These are phyloP conservation scores for Arvicanthis niloticus DNA, from an alignment of 2,113 vertebrate genomes.

Conservation along the genomic window DNA sequence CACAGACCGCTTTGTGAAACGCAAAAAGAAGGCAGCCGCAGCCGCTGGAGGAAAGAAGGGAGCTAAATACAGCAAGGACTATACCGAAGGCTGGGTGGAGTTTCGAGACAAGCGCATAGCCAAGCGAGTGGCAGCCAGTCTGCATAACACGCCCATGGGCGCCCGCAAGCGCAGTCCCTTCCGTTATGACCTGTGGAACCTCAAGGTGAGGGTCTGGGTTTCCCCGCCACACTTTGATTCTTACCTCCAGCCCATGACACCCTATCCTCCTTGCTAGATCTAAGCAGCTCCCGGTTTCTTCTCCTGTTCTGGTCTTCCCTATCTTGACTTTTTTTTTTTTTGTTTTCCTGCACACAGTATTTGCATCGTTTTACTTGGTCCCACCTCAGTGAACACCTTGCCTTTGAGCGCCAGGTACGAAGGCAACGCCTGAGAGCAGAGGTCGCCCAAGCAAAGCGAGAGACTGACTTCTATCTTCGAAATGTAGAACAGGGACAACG, in stretches of 20 bases:
- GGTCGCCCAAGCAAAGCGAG: constrained; percentile 93
- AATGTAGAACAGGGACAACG: constrained; percentile 91
- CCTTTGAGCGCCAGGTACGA: constrained; percentile 92
- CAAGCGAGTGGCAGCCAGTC: constrained; percentile 89
- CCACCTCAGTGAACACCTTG: constrained; percentile 93
- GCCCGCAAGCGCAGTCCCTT: constrained; percentile 89
- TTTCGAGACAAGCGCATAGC: constrained; percentile 93
- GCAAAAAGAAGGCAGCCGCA: constrained; percentile 88
- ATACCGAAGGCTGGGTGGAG: constrained; percentile 95
- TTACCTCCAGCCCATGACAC: no score
- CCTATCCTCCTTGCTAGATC: neutral
- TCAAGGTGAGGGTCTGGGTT: constrained; percentile 88
- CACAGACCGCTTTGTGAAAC: constrained; percentile 80
- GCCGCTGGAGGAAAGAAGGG: constrained; percentile 84
- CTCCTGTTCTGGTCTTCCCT: neutral
- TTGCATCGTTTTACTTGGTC: constrained; percentile 95
- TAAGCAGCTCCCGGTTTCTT: neutral
- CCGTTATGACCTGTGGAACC: constrained; percentile 91
- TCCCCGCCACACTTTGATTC: no score
- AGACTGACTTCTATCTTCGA: constrained; percentile 93
- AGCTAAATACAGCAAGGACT: constrained; percentile 87
- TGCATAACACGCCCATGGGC: constrained; percentile 93
- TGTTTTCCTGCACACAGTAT: constrained; percentile 86
- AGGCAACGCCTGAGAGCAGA: constrained; percentile 92
- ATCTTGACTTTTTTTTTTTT: neutral